Evolutionary conservation across 2,113 vertebrate genomes (phyloP).

Genomic region (Gavialis gangeticus): DNA sequence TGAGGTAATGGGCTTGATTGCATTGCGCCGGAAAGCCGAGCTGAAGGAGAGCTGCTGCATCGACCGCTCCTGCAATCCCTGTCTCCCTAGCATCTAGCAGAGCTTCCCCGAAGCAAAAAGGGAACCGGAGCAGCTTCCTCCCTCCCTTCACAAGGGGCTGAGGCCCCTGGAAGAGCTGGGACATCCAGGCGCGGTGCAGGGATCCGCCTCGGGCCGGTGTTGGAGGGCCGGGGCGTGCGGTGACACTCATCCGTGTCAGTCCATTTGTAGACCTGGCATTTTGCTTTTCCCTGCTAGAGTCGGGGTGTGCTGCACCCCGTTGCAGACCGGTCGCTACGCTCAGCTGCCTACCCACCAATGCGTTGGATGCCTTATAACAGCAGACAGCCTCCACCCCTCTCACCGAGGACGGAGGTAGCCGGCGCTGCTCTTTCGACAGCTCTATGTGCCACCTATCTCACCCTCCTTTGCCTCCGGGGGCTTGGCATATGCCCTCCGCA

Average conservation of each 20-base stretch:
- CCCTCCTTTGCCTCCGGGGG: neutral
- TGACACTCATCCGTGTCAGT: no score
- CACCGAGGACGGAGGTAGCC: neutral
- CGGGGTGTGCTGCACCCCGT: neutral
- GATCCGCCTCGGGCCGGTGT: no score
- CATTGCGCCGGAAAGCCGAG: neutral
- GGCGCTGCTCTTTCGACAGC: neutral
- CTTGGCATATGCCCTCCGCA: accelerated
- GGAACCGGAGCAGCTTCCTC: neutral
- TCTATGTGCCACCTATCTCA: neutral
- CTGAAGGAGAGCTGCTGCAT: neutral
- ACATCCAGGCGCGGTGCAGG: no score
- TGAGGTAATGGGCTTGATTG: neutral
- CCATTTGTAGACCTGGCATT: neutral
- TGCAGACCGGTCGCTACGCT: no score
- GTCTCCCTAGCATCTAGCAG: neutral
- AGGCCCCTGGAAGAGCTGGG: no score
- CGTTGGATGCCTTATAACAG: neutral
- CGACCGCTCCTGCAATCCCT: neutral
- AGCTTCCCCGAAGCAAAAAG: neutral
- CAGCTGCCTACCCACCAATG: neutral
- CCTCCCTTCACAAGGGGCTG: neutral
- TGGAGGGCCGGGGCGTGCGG: no score
- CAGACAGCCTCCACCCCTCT: neutral
- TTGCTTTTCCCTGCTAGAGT: neutral